A percentile compares a stretch with the other conserved stretches of the same genome.
These are phyloP conservation scores for Dolichotis patagonum DNA, from an alignment of 2,113 vertebrate genomes.

Conservation along the genomic window DNA sequence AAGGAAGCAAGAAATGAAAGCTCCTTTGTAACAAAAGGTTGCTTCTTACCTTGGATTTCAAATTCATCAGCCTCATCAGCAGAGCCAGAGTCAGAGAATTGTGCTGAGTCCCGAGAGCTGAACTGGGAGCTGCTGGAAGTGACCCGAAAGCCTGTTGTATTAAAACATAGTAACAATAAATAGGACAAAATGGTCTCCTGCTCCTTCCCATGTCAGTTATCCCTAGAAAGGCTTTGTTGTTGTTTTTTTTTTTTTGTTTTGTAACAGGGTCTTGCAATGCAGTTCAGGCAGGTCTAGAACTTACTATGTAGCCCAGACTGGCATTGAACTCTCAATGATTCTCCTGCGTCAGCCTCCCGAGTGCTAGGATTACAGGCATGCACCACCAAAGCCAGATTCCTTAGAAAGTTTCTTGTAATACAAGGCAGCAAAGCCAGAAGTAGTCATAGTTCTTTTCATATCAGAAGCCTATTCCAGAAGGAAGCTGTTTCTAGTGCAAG, in stretches of 20 bases:
- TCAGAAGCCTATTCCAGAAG: slow-evolving; percentile 17
- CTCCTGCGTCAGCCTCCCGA: not conserved
- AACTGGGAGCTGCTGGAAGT: slow-evolving; percentile 94
- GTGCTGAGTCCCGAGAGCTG: slow-evolving; percentile 92
- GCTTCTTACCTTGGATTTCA: slow-evolving; percentile 92
- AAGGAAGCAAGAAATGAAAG: slow-evolving; percentile 16
- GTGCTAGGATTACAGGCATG: not conserved
- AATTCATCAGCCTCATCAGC: slow-evolving; percentile 93
- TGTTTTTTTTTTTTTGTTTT: not conserved
- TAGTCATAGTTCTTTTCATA: not conserved
- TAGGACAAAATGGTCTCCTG: not conserved
- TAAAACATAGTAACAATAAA: not conserved
- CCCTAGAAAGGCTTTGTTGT: not conserved
- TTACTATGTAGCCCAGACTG: not conserved
- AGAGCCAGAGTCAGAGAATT: slow-evolving; percentile 93
- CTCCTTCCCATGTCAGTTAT: not conserved
- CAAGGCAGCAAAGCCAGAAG: not conserved
- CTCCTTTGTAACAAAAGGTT: not conserved
- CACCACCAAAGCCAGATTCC: not conserved
- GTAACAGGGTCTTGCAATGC: not conserved
- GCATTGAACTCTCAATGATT: not conserved
- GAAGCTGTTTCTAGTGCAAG: slow-evolving; percentile 30
- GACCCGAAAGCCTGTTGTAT: slow-evolving; percentile 87
- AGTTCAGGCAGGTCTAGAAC: not conserved
- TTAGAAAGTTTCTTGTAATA: slow-evolving; percentile 11